Base-by-base conservation (phyloP, 2,797 vertebrate genomes). In the Brachymystax lenok region DNA sequence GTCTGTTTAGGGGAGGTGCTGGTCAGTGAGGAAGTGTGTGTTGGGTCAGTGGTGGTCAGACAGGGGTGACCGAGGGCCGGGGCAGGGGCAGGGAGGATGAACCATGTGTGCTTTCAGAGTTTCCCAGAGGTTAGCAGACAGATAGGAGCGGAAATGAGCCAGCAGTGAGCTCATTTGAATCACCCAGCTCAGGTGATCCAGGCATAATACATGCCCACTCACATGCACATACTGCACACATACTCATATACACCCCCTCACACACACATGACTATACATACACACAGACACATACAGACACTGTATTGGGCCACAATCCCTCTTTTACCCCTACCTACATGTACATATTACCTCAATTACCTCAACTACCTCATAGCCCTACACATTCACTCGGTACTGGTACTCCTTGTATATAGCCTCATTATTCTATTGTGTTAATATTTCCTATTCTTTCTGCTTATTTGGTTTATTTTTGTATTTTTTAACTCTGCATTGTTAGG, bases 71-170 rank as follows among this genome's bases (percentile, higher is more conserved):
- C 77, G 78, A 82, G 77, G 88, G 10, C 8, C 8, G 0, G 70
- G 71, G 14, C 52, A 30, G 71, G 71, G 40, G 40, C 40, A 46
- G 40, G 46, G 82, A 83, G 80, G 86, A 86, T 75, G 83, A 79
- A 86, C 82, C 74, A 75, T 77, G 84, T 86, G 86, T 80, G 83
- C 86, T 84, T 81, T 84, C 86, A 84, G 78, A 83, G 86, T 86
- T 87, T 89, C 81, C 80, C 80, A 88, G 91, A 93, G 93, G 92
- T 95, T 92, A 93, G 90, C 86, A 93, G 91, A 94, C 93, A 94
- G 93, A 94, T 94, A 91, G 93, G 91, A 89, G 92, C 92, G 89
- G 89, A 91, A 93, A 92, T 93, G 90, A 93, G 91, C 86, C 87
- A 87, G 84, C 84, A 74, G 84, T 81, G 85, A 88, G 87, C 90